A percentile compares a stretch with the other conserved stretches of the same genome.
These are phyloP conservation scores for Strix uralensis DNA, from an alignment of 2,113 vertebrate species.

Conservation along the genomic window DNA sequence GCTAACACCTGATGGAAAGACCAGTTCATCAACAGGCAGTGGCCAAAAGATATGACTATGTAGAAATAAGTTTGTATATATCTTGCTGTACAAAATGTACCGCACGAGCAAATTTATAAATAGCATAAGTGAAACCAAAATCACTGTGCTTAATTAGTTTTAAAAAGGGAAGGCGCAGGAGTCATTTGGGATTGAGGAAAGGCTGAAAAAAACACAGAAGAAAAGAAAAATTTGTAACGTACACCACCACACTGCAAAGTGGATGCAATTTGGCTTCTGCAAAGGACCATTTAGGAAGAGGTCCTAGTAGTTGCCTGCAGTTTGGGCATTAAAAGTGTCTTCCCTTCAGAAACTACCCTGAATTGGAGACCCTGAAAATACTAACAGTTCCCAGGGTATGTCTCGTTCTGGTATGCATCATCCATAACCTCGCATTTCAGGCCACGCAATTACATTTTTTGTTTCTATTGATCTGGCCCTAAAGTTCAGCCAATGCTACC, in stretches of 20 bases:
- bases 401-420: not conserved
- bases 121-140: not conserved
- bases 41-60: not conserved
- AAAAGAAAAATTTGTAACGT: too few species aligned
- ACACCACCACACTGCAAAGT: not conserved
- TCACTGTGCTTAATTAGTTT: not conserved
- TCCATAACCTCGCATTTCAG: fast-evolving
- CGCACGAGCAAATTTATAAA: not conserved
- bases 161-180: not conserved
- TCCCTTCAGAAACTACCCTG: not conserved
- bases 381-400: not conserved
- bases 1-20: not conserved
- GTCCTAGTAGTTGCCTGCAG: not conserved
- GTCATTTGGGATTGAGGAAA: not conserved
- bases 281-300: not conserved
- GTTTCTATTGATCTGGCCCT: not conserved
- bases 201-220: not conserved
- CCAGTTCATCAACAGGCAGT: not conserved
- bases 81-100: not conserved
- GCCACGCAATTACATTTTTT: not conserved
- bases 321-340: not conserved
- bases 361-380: not conserved
- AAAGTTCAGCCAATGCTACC: not conserved
- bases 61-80: not conserved
- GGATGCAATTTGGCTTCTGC: not conserved